phyloP scores from a whole-genome alignment of 2,888 invertebrate genomes.

The Amphimallon solstitiale region DNA sequence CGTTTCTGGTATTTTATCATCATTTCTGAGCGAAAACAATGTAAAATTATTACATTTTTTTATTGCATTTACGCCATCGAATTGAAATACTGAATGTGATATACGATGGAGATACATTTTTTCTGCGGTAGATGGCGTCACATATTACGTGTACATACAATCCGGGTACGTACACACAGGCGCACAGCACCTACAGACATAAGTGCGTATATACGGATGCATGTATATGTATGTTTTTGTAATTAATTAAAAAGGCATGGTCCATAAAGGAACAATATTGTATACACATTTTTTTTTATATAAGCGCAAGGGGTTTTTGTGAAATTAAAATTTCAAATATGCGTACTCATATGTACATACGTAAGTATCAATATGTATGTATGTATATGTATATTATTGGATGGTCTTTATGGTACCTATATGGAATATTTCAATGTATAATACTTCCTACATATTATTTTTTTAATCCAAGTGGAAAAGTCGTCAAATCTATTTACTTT shows the following conservation, averaged over 20 bases:
- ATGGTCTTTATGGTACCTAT: too few species aligned
- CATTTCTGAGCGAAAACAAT: constrained; percentile 59
- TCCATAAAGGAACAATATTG: constrained; percentile 39
- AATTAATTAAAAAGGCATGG: constrained; percentile 39
- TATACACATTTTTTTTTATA: constrained; percentile 15
- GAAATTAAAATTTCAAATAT: constrained; percentile 22
- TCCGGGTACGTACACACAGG: too few species aligned
- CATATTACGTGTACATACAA: too few species aligned
- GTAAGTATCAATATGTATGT: too few species aligned
- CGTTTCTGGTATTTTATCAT: constrained; percentile 58
- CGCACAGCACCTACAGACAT: too few species aligned
- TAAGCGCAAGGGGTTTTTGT: constrained; percentile 16
- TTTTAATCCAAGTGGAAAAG: too few species aligned
- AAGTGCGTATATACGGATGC: background rate
- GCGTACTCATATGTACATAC: too few species aligned
- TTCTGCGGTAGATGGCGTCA: constrained; percentile 2
- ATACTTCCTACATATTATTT: too few species aligned
- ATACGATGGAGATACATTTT: constrained; percentile 42
- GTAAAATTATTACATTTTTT: constrained; percentile 58
- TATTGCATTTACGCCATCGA: constrained; percentile 55
- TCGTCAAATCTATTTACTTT: too few species aligned
- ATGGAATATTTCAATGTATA: too few species aligned
- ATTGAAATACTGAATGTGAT: constrained; percentile 55
- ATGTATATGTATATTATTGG: too few species aligned
- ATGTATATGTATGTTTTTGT: constrained; percentile 25